A percentile compares a stretch with the other conserved stretches of the same genome.
phyloP scores from a whole-genome alignment of 1,140 invertebrate species.

The Pentalonia nigronervosa region DNA sequence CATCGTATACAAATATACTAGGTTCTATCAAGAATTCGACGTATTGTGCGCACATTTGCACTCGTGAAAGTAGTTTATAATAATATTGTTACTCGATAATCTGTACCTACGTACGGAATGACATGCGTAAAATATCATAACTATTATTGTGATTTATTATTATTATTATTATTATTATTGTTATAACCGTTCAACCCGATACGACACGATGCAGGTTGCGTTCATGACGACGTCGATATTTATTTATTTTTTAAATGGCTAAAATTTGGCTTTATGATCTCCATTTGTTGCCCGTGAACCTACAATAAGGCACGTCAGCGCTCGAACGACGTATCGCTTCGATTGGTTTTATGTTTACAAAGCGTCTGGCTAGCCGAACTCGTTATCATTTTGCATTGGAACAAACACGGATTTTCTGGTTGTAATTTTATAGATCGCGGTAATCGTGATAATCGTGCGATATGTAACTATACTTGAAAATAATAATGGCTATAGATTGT shows the following conservation, averaged over 20 bases:
- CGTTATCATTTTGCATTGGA: background rate
- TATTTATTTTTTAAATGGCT: conserved; percentile 16
- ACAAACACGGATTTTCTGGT: background rate
- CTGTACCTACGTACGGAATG: background rate
- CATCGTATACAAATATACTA: background rate
- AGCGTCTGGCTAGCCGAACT: background rate
- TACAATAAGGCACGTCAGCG: background rate
- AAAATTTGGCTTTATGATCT: conserved; percentile 8
- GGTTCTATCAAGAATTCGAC: background rate
- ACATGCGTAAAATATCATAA: background rate
- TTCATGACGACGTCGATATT: background rate
- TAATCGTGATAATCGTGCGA: background rate
- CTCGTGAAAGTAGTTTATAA: background rate
- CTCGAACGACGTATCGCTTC: background rate
- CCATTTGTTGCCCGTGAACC: background rate
- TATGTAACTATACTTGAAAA: background rate
- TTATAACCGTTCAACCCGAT: conserved; percentile 15
- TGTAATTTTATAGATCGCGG: background rate
- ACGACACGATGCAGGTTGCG: background rate
- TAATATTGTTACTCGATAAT: background rate
- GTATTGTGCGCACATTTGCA: background rate
- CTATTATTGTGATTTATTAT: background rate
- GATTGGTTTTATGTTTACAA: background rate
- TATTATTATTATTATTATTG: background rate
- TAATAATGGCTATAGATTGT: background rate